These are phyloP conservation scores for Oceanites oceanicus DNA, from an alignment of 2,113 vertebrate genomes.

Conservation along the genomic window DNA sequence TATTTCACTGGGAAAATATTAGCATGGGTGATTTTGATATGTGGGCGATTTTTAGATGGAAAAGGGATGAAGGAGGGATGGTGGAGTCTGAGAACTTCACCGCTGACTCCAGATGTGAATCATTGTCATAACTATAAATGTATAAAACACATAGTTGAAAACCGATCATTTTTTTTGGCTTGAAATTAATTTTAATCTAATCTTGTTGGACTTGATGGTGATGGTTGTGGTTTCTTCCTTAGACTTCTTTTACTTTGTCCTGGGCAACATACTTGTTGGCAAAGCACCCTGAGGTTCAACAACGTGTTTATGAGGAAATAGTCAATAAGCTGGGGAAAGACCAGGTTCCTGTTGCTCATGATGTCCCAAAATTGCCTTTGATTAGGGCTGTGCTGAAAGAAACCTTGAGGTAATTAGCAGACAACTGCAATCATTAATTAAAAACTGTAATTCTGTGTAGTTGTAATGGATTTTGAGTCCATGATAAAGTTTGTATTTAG, in stretches of 20 bases:
- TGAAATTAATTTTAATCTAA: not conserved
- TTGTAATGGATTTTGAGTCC: not conserved
- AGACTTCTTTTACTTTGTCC: constrained; percentile 91
- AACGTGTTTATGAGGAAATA: constrained; percentile 82
- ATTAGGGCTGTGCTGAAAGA: constrained; percentile 91
- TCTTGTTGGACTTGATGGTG: not conserved
- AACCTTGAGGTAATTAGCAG: constrained; percentile 81
- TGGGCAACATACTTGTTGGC: constrained; percentile 89
- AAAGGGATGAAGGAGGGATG: not conserved
- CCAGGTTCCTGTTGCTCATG: constrained; percentile 74
- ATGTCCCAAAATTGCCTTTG: constrained; percentile 81
- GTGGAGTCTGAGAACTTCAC: not conserved
- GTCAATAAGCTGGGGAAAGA: constrained; percentile 73
- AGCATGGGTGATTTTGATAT: not conserved
- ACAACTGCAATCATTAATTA: not conserved
- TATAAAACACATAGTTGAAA: not conserved
- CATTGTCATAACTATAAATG: not conserved
- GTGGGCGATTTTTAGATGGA: not conserved
- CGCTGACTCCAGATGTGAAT: not conserved
- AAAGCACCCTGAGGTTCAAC: constrained; percentile 80
- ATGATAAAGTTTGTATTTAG: not conserved
- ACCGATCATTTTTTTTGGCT: not conserved
- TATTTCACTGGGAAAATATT: not conserved
- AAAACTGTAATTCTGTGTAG: not conserved
- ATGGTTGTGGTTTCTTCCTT: constrained; percentile 3